Evolutionary conservation across 1,140 invertebrate species (phyloP).

Genomic region (Ceratina calcarata): DNA sequence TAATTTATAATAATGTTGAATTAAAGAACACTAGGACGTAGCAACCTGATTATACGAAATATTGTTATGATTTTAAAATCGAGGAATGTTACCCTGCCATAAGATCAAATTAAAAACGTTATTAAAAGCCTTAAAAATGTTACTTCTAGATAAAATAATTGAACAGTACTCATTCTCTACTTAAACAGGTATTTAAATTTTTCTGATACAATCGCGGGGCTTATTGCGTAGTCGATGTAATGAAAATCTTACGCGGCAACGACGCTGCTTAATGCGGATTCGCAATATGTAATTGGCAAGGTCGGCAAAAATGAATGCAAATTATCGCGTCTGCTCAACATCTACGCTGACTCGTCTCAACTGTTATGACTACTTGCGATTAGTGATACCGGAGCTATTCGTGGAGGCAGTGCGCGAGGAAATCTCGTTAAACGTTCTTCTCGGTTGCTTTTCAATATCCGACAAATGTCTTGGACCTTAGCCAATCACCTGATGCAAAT

Average conservation of each 20-base stretch:
- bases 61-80: too few species aligned
- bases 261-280: neutral
- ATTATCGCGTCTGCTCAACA: neutral
- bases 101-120: too few species aligned
- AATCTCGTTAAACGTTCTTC: neutral
- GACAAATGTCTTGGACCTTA: neutral
- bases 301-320: neutral
- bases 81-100: too few species aligned
- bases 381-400: neutral
- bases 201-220: neutral
- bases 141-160: too few species aligned
- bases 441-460: neutral
- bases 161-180: too few species aligned
- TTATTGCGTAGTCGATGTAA: neutral
- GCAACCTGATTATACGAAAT: too few species aligned
- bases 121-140: too few species aligned
- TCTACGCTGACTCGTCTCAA: neutral
- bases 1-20: too few species aligned
- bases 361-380: slow-evolving; percentile 4
- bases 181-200: too few species aligned
- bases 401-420: neutral
- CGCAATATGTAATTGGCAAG: slow-evolving; percentile 5
- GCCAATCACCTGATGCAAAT: neutral
- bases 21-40: too few species aligned
- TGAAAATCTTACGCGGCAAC: neutral